Evolutionary conservation across 2,888 invertebrate species (phyloP).

Genomic region (Orthonychiurus folsomi): DNA sequence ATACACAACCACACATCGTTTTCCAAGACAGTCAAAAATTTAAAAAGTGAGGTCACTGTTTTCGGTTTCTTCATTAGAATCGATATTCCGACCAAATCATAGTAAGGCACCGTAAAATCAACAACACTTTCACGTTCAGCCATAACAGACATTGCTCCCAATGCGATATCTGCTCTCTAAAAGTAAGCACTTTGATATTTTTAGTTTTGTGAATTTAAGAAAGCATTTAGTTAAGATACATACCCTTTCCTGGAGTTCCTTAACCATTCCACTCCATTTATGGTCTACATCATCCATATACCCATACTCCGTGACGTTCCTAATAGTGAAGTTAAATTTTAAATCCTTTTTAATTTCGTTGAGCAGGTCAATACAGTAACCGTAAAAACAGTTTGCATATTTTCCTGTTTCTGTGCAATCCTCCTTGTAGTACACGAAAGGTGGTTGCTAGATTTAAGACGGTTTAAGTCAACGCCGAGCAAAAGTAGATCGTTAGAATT

Average conservation of each 20-base stretch:
- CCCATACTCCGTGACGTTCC: conserved; percentile 44
- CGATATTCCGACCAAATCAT: conserved; percentile 93
- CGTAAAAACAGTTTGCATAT: conserved; percentile 47
- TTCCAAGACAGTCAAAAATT: conserved; percentile 91
- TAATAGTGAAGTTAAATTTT: conserved; percentile 81
- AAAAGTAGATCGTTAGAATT: conserved; percentile 5
- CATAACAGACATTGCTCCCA: conserved; percentile 92
- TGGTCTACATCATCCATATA: conserved; percentile 66
- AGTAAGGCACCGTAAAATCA: conserved; percentile 96
- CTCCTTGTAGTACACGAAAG: conserved; percentile 64
- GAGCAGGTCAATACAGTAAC: conserved; percentile 91
- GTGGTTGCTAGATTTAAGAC: conserved; percentile 61
- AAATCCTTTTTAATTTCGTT: conserved; percentile 74
- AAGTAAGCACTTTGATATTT: conserved; percentile 10
- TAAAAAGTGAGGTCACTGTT: conserved; percentile 84
- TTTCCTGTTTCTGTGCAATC: conserved; percentile 41
- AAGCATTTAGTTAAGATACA: neutral
- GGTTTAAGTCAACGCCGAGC: neutral
- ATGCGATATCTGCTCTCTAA: conserved; percentile 78
- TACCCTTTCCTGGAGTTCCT: conserved; percentile 65
- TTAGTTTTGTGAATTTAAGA: no score
- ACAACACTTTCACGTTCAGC: conserved; percentile 87
- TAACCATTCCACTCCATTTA: conserved; percentile 77
- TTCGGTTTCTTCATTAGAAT: conserved; percentile 88
- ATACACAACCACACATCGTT: conserved; percentile 96